phyloP scores from a whole-genome alignment of 2,113 vertebrate genomes.

The Zapornia atra region DNA sequence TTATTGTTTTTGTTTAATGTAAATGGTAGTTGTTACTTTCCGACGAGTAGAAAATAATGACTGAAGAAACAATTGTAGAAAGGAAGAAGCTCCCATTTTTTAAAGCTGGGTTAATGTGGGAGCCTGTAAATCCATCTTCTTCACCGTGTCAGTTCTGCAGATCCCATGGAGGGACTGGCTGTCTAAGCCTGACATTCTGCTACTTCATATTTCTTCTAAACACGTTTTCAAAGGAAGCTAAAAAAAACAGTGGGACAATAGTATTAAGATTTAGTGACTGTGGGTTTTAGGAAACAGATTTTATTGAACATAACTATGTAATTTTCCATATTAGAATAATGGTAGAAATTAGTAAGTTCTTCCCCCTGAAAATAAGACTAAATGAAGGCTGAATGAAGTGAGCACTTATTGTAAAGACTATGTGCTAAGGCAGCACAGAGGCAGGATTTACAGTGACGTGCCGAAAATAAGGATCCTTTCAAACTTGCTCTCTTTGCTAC shows the following conservation, averaged over 20 bases:
- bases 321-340: neutral
- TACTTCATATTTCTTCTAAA: neutral
- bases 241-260: neutral
- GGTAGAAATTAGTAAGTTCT: neutral
- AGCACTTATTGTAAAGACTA: neutral
- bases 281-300: neutral
- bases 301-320: neutral
- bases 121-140: neutral
- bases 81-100: neutral
- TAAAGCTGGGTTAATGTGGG: neutral
- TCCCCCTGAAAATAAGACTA: neutral
- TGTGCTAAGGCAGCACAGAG: neutral
- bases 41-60: neutral
- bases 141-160: neutral
- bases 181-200: neutral
- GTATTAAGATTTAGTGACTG: neutral
- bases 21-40: neutral
- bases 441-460: neutral
- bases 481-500: neutral
- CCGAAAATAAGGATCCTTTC: neutral
- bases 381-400: neutral
- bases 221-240: neutral
- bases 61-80: neutral
- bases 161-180: neutral
- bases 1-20: neutral